These are phyloP conservation scores for Psophia crepitans DNA, from an alignment of 2,113 vertebrate genomes.

Conservation along the genomic window DNA sequence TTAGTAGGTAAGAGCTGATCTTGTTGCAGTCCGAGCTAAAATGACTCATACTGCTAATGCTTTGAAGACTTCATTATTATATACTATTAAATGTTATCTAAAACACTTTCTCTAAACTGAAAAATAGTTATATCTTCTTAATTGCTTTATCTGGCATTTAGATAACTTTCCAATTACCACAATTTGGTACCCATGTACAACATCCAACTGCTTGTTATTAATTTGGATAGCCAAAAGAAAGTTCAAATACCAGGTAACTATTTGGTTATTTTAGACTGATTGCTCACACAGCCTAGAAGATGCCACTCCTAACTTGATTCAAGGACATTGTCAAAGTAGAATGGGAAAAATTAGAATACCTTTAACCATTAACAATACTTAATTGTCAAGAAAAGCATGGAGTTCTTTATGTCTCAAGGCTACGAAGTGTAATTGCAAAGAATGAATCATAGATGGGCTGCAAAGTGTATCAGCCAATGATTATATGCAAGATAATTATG, in stretches of 20 bases:
- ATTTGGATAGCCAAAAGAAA: neutral
- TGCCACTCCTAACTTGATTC: neutral
- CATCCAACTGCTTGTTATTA: neutral
- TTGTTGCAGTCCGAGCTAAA: neutral
- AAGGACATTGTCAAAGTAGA: neutral
- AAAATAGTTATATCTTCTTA: neutral
- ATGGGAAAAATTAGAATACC: neutral
- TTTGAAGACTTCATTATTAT: neutral
- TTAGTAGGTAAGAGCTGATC: neutral
- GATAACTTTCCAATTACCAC: neutral
- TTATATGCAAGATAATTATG: conserved; percentile 65
- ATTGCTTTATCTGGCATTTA: neutral
- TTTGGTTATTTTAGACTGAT: neutral
- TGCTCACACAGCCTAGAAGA: neutral
- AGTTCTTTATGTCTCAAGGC: neutral
- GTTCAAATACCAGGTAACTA: neutral
- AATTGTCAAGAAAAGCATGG: neutral
- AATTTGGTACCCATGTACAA: neutral
- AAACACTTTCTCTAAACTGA: neutral
- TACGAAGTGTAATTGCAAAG: conserved; percentile 11
- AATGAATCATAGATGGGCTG: conserved; percentile 60
- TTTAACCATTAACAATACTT: neutral
- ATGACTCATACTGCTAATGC: neutral
- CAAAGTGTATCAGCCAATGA: conserved; percentile 65
- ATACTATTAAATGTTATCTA: neutral